A percentile compares a stretch with the other conserved stretches of the same genome.
Evolutionary conservation across 2,113 vertebrate species (phyloP).

Genomic region (Oncorhynchus kisutch): DNA sequence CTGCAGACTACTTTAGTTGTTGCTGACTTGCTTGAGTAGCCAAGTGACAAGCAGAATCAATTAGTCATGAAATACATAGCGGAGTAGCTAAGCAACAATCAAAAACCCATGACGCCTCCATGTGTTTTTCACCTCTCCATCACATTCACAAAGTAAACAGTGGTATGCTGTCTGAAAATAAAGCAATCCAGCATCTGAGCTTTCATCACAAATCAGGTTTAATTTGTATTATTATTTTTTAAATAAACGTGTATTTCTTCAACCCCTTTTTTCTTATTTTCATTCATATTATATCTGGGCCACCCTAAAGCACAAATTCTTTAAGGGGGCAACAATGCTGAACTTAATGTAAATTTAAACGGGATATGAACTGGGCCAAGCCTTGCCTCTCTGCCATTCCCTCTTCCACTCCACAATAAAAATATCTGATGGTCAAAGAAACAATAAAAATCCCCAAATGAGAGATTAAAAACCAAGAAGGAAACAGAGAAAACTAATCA

Average conservation of each 20-base stretch:
- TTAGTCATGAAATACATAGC: conserved; percentile 4
- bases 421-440: conserved; percentile 62
- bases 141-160: background rate
- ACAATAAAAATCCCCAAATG: conserved; percentile 65
- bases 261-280: conserved; percentile 66
- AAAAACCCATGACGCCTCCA: background rate
- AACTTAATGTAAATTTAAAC: conserved; percentile 27
- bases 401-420: conserved; percentile 43
- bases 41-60: background rate
- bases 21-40: background rate
- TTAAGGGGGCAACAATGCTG: conserved; percentile 41
- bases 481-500: conserved; percentile 45
- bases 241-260: conserved; percentile 82
- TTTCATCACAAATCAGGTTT: conserved; percentile 81
- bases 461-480: conserved; percentile 56
- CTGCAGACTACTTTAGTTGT: background rate
- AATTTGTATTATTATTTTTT: conserved; percentile 84
- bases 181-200: conserved; percentile 48
- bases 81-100: conserved; percentile 4
- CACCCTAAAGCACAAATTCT: conserved; percentile 68
- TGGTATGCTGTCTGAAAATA: conserved; percentile 23
- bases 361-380: conserved; percentile 27
- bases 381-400: conserved; percentile 14
- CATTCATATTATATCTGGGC: conserved; percentile 60
- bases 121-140: background rate